phyloP scores from a whole-genome alignment of 2,797 vertebrate genomes.

The Macroramphosus scolopax region DNA sequence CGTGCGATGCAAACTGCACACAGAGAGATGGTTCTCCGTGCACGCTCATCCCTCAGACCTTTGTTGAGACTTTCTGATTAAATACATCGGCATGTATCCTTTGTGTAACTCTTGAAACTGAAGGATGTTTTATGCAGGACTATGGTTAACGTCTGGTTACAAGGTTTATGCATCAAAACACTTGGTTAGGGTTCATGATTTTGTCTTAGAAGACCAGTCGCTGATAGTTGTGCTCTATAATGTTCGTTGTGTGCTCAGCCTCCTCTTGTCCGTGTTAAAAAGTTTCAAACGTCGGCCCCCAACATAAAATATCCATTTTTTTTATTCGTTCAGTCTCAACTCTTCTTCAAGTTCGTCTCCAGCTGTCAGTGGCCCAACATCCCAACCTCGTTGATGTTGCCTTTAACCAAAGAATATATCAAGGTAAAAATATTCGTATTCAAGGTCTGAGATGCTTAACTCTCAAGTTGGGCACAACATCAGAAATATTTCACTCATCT shows the following conservation, averaged over 20 bases:
- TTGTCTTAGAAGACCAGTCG: too few relatives aligned
- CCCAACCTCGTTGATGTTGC: slow-evolving; percentile 12
- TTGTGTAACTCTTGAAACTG: too few relatives aligned
- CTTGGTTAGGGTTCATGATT: too few relatives aligned
- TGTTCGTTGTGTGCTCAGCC: neutral
- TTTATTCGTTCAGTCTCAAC: neutral
- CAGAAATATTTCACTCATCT: slow-evolving; percentile 45
- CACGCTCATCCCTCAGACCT: too few relatives aligned
- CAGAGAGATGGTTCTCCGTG: too few relatives aligned
- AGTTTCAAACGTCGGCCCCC: neutral
- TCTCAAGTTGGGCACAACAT: slow-evolving; percentile 29
- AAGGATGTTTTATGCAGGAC: too few relatives aligned
- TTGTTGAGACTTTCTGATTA: too few relatives aligned
- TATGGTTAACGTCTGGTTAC: too few relatives aligned
- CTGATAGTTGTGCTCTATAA: neutral
- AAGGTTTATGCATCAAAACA: too few relatives aligned
- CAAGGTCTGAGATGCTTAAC: slow-evolving; percentile 16
- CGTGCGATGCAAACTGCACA: too few relatives aligned
- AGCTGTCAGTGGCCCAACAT: slow-evolving; percentile 12
- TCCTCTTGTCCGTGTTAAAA: slow-evolving; percentile 1
- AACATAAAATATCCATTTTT: neutral
- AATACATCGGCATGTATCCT: too few relatives aligned
- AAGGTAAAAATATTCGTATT: slow-evolving; percentile 36
- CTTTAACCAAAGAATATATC: slow-evolving; percentile 35
- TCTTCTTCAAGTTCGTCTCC: slow-evolving; percentile 1